These are phyloP conservation scores for Danio rerio DNA, from an alignment of 2,113 vertebrate genomes.

Conservation along the genomic window DNA sequence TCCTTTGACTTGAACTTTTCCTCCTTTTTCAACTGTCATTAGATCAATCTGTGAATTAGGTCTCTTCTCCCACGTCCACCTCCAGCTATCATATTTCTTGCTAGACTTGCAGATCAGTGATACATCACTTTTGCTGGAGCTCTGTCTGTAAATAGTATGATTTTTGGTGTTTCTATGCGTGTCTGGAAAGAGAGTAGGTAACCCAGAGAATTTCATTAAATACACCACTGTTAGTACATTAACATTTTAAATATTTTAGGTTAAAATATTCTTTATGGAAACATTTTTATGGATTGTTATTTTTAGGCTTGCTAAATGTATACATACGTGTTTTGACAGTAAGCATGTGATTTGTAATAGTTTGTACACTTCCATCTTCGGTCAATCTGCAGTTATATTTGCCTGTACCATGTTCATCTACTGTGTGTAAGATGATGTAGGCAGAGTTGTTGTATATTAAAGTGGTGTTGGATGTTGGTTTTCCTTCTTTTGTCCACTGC, in stretches of 20 bases:
- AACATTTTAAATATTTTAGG: background rate
- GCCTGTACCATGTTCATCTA: background rate
- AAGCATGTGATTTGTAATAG: background rate
- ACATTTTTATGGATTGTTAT: background rate
- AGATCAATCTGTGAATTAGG: background rate
- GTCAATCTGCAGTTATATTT: slow-evolving; percentile 13
- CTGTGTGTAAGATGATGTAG: slow-evolving; percentile 47
- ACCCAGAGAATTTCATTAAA: background rate
- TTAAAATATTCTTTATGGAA: background rate
- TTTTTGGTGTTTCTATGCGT: background rate
- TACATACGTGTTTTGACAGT: background rate
- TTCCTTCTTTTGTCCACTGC: slow-evolving; percentile 42
- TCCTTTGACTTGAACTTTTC: background rate
- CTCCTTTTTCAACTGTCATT: slow-evolving; percentile 1
- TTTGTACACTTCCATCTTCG: background rate
- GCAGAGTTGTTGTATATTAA: slow-evolving; percentile 47
- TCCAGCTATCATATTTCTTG: fast-evolving
- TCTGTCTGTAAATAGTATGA: slow-evolving; percentile 37
- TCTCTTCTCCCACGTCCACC: slow-evolving; percentile 17
- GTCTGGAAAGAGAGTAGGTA: slow-evolving; percentile 24
- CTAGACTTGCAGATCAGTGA: slow-evolving; percentile 9
- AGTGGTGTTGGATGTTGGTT: slow-evolving; percentile 38
- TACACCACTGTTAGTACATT: background rate
- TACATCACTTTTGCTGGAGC: slow-evolving; percentile 24
- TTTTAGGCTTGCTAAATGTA: background rate